Evolutionary conservation across 2,113 vertebrate species (phyloP).

Genomic region (Phoenicopterus ruber): DNA sequence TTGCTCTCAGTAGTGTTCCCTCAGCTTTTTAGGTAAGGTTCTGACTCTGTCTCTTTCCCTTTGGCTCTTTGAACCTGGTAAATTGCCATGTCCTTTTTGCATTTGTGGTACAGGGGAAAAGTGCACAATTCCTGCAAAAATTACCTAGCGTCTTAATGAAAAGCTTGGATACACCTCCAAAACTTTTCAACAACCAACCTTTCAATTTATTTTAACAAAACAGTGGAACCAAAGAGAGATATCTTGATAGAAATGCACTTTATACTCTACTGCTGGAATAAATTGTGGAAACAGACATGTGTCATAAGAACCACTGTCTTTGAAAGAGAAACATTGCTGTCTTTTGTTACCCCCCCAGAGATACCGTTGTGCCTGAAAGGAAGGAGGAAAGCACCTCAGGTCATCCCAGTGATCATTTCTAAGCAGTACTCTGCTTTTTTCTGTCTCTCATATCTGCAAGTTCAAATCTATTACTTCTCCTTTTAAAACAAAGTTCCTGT

Average conservation of each 20-base stretch:
- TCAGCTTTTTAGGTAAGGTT: not conserved
- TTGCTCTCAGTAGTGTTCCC: not conserved
- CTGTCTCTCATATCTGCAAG: conserved; percentile 5
- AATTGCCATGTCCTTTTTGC: not conserved
- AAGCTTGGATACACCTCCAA: not conserved
- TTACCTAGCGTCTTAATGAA: not conserved
- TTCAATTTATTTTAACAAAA: not conserved
- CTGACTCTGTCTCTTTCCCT: not conserved
- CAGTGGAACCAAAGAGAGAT: not conserved
- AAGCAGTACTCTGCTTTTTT: not conserved
- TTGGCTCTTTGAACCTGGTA: not conserved
- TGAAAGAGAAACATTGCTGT: not conserved
- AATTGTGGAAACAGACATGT: not conserved
- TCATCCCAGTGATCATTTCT: conserved; percentile 24
- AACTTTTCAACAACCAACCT: not conserved
- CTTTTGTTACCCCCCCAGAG: not conserved
- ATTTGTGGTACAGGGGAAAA: not conserved
- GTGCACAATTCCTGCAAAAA: not conserved
- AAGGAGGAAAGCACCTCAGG: not conserved
- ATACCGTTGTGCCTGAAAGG: not conserved
- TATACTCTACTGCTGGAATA: not conserved
- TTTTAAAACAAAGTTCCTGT: conserved; percentile 39
- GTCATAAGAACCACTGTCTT: not conserved
- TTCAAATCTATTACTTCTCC: not conserved
- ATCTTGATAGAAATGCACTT: not conserved